These are phyloP conservation scores for Leguminivora glycinivorella DNA, from an alignment of 1,140 invertebrate genomes.

Conservation along the genomic window DNA sequence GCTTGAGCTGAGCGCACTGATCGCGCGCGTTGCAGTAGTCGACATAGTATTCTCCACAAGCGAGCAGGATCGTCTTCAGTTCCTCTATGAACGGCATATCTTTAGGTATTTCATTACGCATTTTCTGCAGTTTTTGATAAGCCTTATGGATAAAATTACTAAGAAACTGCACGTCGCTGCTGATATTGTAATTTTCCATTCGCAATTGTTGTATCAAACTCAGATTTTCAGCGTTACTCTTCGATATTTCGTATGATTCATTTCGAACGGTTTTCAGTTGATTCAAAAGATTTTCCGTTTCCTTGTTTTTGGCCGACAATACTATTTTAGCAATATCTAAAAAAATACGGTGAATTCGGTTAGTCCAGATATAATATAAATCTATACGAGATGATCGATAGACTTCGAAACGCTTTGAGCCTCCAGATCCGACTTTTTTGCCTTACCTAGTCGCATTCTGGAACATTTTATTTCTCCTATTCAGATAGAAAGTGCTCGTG, in stretches of 20 bases:
- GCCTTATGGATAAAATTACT: slow-evolving; percentile 37
- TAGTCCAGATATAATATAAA: too few species aligned
- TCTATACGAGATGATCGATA: too few species aligned
- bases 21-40: slow-evolving; percentile 39
- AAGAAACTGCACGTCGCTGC: slow-evolving; percentile 36
- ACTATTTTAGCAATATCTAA: slow-evolving; percentile 42
- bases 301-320: slow-evolving; percentile 38
- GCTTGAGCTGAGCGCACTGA: slow-evolving; percentile 38
- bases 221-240: slow-evolving; percentile 33
- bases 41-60: slow-evolving; percentile 44
- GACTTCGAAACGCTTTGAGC: too few species aligned
- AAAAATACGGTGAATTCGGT: slow-evolving; percentile 26
- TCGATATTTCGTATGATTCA: slow-evolving; percentile 32
- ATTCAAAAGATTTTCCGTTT: slow-evolving; percentile 34
- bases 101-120: slow-evolving; percentile 30
- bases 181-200: slow-evolving; percentile 37
- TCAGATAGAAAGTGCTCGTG: too few species aligned
- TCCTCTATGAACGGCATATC: slow-evolving; percentile 32
- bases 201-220: slow-evolving; percentile 32
- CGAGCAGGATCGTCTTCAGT: slow-evolving; percentile 43
- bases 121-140: slow-evolving; percentile 43
- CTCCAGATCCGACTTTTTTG: too few species aligned
- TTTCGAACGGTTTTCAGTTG: slow-evolving; percentile 33
- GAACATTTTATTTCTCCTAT: too few species aligned
- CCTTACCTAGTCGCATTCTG: too few species aligned